Evolutionary conservation across 2,113 vertebrate genomes (phyloP).

Genomic region (Scalopus aquaticus): DNA sequence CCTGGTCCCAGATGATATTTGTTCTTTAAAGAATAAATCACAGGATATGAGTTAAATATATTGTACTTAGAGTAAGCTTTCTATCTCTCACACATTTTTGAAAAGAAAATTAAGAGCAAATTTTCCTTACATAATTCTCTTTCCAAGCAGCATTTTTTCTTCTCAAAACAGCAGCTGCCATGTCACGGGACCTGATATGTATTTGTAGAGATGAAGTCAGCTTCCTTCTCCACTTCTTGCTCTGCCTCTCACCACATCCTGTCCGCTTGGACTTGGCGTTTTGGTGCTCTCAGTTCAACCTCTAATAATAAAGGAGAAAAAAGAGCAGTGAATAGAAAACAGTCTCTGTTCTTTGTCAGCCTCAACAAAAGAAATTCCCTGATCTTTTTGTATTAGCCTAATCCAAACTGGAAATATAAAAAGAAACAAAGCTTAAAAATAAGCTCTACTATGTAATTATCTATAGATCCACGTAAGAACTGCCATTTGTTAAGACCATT

Average conservation of each 20-base stretch:
- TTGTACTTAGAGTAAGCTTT: background rate
- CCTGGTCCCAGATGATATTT: conserved; percentile 40
- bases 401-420: background rate
- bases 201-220: background rate
- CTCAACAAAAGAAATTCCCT: background rate
- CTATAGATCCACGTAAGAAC: background rate
- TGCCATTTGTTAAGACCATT: background rate
- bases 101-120: conserved; percentile 38
- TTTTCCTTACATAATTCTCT: background rate
- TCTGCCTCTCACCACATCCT: background rate
- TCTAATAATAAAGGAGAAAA: background rate
- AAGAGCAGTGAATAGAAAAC: background rate
- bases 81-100: background rate
- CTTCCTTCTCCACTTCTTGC: background rate
- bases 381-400: background rate
- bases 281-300: background rate
- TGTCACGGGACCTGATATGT: background rate
- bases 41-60: conserved; percentile 49
- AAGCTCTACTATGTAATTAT: background rate
- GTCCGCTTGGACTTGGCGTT: background rate
- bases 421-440: conserved; percentile 34
- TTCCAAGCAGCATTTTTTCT: background rate
- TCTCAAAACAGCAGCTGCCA: background rate
- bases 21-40: conserved; percentile 55
- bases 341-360: background rate